Evolutionary conservation across 35 echinoderm and acorn worm genomes (phyloP).

Genomic region (Patiria miniata): DNA sequence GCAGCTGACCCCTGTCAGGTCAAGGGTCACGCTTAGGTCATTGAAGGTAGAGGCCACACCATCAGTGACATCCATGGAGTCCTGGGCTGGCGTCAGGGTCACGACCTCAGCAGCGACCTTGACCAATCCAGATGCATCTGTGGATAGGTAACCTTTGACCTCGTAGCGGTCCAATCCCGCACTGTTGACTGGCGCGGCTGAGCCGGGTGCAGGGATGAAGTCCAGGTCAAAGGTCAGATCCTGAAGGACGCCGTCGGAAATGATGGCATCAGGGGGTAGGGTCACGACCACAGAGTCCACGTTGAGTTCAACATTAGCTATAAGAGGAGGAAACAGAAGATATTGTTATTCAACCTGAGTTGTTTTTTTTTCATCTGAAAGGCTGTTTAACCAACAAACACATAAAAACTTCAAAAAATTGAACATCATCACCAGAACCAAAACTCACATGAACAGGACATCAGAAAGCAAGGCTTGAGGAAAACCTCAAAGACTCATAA

Average conservation of each 20-base stretch:
- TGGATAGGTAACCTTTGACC: constrained; percentile 27
- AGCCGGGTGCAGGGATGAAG: constrained; percentile 17
- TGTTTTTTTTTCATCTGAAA: no score
- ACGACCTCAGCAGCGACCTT: not conserved
- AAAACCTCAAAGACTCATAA: no score
- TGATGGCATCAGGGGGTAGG: constrained; percentile 5
- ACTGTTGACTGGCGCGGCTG: constrained; percentile 35
- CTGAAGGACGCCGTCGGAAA: constrained; percentile 11
- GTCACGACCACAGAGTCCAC: constrained; percentile 22
- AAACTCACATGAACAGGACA: constrained; percentile 12
- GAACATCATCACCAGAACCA: no score
- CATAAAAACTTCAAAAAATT: no score
- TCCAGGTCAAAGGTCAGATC: constrained; percentile 5
- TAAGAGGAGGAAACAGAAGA: not conserved
- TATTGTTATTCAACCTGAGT: no score
- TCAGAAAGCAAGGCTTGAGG: not conserved
- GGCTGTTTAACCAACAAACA: no score
- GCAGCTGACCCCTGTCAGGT: constrained; percentile 22
- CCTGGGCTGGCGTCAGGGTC: constrained; percentile 5
- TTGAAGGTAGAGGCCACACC: not conserved
- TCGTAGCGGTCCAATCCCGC: constrained; percentile 43
- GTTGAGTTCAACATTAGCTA: constrained; percentile 39
- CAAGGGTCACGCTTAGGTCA: not conserved
- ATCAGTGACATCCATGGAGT: constrained; percentile 11
- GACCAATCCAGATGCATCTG: not conserved